Base-by-base conservation (phyloP, 2,888 invertebrate species). In the Eristalis tenax region DNA sequence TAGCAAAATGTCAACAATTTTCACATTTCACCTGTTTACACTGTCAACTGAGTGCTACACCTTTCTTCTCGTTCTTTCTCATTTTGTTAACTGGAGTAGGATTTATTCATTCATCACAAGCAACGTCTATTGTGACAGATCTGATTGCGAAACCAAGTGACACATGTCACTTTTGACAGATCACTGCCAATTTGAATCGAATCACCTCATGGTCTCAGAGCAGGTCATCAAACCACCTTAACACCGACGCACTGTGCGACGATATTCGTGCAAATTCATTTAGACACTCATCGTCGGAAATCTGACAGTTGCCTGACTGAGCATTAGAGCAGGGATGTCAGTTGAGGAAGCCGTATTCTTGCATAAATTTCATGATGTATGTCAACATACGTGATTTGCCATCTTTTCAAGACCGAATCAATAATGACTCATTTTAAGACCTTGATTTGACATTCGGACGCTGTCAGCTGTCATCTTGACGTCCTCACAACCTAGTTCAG, bases 1-100 rank as follows among this genome's bases (percentile, higher is more conserved):
- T 22, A 38, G 23, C 57, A 43, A 59, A 43, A 38, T 81, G 74
- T 75, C 78, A n/a, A 68, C 66, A 15, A 68, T 35, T 68, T 61
- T 22, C 68, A 65, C 78, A 56, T 38, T 3, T 43, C 80, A 68
- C 63, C 68, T 68, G 11, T 59, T 26, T 38, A 73, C 78, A 66
- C 73, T 63, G 28, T 59, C 73, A 80, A 61, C 71, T 70, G 78
- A 78, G 56, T 70, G 43, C 22, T 50, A 28, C 57, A 75, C 43
- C 61, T 65, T 50, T 4, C 56, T 1, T 50, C 1, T n/a, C n/a
- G 1, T 5, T 50, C n/a, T 50, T 5, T n/a, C 2, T n/a, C 4
- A 50, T 18, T 6, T 50, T 32, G 5, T 32, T 11, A 35, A 35
- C 35, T 35, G 35, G 11, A 35, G 35, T 11, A 35, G 35, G 11